A percentile compares a stretch with the other conserved stretches of the same genome.
phyloP scores from a whole-genome alignment of 2,113 vertebrate species.

The Cyanoramphus novaezelandiae region DNA sequence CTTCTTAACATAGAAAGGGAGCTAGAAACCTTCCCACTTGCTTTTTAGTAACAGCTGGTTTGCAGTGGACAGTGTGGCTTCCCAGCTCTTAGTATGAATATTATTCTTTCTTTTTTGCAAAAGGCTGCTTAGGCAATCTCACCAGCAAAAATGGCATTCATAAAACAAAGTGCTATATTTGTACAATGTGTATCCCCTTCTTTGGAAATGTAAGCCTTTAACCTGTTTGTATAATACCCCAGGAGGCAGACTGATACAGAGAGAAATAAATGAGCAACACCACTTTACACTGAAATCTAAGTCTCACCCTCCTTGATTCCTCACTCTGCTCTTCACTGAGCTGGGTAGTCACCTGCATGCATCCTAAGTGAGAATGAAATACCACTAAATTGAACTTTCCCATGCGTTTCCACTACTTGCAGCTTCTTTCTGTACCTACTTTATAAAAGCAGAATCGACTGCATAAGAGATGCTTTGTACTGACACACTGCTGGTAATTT shows the following conservation, averaged over 20 bases:
- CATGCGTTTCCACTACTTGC: background rate
- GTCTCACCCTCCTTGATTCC: background rate
- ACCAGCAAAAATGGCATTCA: background rate
- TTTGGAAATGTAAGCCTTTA: background rate
- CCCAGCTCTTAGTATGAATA: background rate
- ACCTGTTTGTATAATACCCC: background rate
- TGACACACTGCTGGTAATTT: background rate
- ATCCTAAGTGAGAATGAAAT: background rate
- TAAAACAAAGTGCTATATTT: background rate
- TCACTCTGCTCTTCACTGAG: background rate
- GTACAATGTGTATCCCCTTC: background rate
- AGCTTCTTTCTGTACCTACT: background rate
- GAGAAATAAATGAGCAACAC: background rate
- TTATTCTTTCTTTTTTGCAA: background rate
- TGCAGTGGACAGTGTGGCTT: background rate
- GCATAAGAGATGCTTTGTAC: background rate
- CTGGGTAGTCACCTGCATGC: background rate
- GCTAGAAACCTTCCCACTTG: background rate
- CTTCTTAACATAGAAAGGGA: background rate
- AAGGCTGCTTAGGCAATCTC: background rate
- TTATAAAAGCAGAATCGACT: background rate
- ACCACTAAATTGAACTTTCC: background rate
- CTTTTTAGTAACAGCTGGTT: background rate
- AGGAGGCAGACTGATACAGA: fast-evolving
- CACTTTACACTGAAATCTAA: background rate